These are phyloP conservation scores for Heliconius nattereri DNA, from an alignment of 1,140 invertebrate genomes.

Conservation along the genomic window DNA sequence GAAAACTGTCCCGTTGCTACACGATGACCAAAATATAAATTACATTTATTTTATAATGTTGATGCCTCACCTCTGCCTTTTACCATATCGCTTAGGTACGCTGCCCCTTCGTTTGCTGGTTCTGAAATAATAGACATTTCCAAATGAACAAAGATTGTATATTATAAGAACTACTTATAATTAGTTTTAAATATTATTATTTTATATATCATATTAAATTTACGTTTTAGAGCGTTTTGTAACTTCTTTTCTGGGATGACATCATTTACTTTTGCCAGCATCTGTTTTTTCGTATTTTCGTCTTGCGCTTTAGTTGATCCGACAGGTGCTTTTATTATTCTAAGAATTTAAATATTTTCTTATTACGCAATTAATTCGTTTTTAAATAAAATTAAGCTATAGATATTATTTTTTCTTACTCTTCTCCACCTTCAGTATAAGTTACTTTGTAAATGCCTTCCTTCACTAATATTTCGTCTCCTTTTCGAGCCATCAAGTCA, in stretches of 20 bases:
- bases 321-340: constrained; percentile 54
- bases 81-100: constrained; percentile 51
- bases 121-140: constrained; percentile 39
- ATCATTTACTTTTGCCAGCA: constrained; percentile 43
- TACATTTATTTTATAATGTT: background rate
- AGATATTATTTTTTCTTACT: constrained; percentile 44
- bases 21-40: background rate
- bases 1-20: too few species aligned
- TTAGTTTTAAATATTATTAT: background rate
- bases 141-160: background rate
- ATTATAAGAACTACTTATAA: background rate
- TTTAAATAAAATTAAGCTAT: background rate
- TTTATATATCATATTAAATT: background rate
- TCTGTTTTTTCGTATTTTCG: constrained; percentile 30
- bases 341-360: constrained; percentile 19
- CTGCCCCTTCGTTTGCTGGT: constrained; percentile 54
- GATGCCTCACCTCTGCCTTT: constrained; percentile 54
- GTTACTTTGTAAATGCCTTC: constrained; percentile 57
- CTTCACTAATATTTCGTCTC: constrained; percentile 46
- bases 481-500: constrained; percentile 58
- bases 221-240: constrained; percentile 49
- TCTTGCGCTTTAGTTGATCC: constrained; percentile 42
- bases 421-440: constrained; percentile 53
- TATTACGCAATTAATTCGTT: background rate
- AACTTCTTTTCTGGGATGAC: constrained; percentile 56